These are phyloP conservation scores for Potamarius usumacintae DNA, from an alignment of 2,113 vertebrate species.

Conservation along the genomic window DNA sequence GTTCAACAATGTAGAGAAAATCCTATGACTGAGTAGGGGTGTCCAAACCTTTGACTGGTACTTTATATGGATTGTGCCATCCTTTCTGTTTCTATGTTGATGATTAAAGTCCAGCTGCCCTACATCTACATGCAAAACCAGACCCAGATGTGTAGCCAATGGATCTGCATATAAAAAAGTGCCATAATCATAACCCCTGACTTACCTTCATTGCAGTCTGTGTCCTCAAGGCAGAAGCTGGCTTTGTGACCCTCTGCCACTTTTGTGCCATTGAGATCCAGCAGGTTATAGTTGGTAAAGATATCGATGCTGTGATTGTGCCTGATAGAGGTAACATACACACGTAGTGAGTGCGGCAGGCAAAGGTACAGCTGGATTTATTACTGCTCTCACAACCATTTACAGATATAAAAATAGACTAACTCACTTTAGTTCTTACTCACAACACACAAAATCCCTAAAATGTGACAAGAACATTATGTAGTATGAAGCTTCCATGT, in stretches of 20 bases:
- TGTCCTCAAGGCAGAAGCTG: constrained; percentile 96
- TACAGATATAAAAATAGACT: background rate
- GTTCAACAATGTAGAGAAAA: no score
- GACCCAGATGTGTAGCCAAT: background rate
- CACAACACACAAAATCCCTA: background rate
- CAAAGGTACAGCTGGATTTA: background rate
- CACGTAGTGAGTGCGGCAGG: background rate
- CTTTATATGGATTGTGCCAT: background rate
- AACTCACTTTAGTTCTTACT: background rate
- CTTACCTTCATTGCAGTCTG: constrained; percentile 86
- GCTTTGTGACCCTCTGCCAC: constrained; percentile 97
- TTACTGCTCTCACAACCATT: background rate
- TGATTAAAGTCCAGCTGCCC: background rate
- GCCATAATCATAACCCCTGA: constrained; percentile 9
- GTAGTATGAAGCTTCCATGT: background rate
- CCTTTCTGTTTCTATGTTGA: background rate
- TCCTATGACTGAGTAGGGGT: no score
- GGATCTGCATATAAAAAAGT: background rate
- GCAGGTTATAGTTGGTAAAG: constrained; percentile 93
- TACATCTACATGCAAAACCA: background rate
- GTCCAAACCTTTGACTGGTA: no score
- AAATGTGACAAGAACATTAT: no score
- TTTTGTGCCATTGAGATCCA: constrained; percentile 88
- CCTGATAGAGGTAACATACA: constrained; percentile 64
- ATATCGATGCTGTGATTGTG: constrained; percentile 99